Percentiles rank a stretch among this genome's conserved stretches.
phyloP scores from a whole-genome alignment of 2,888 invertebrate species.

The Habroteleia sp. region DNA sequence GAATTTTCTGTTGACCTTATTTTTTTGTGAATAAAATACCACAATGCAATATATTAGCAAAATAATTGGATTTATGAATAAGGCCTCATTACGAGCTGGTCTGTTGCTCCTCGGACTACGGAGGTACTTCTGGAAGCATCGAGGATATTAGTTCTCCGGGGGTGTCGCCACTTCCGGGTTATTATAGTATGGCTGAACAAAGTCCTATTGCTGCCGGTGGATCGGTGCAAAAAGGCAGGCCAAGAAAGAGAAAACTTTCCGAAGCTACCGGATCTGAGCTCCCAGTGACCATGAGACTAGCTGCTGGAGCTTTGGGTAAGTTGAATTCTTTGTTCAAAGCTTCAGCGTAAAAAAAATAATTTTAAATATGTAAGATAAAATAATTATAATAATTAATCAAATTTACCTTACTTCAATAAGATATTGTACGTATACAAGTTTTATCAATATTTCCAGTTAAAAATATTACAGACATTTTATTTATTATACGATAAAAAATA shows the following conservation, averaged over 20 bases:
- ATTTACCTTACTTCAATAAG: too few relatives aligned
- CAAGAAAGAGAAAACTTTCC: slow-evolving; percentile 88
- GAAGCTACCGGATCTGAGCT: slow-evolving; percentile 84
- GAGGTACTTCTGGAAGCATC: slow-evolving; percentile 85
- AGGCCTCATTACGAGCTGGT: slow-evolving; percentile 87
- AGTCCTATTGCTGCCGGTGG: slow-evolving; percentile 75
- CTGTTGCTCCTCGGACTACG: slow-evolving; percentile 82
- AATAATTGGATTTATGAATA: slow-evolving; percentile 65
- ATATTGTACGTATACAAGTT: too few relatives aligned
- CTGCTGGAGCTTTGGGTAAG: slow-evolving; percentile 87
- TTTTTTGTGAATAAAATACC: slow-evolving; percentile 42
- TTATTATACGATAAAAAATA: too few relatives aligned
- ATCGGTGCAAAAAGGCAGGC: slow-evolving; percentile 87
- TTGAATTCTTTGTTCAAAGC: too few relatives aligned
- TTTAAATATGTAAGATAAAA: too few relatives aligned
- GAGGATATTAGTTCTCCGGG: slow-evolving; percentile 83
- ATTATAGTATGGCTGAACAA: slow-evolving; percentile 83
- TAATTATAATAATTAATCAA: too few relatives aligned
- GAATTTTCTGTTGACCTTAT: slow-evolving; percentile 49
- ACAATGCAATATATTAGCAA: slow-evolving; percentile 41
- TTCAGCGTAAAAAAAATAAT: too few relatives aligned
- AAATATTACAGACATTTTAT: too few relatives aligned
- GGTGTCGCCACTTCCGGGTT: slow-evolving; percentile 84
- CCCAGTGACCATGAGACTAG: slow-evolving; percentile 87
- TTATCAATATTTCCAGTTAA: too few relatives aligned